Evolutionary conservation across 2,797 vertebrate species (phyloP), one percentile per base, ranked within the genome.

Genomic region (Acanthurus lineatus): DNA sequence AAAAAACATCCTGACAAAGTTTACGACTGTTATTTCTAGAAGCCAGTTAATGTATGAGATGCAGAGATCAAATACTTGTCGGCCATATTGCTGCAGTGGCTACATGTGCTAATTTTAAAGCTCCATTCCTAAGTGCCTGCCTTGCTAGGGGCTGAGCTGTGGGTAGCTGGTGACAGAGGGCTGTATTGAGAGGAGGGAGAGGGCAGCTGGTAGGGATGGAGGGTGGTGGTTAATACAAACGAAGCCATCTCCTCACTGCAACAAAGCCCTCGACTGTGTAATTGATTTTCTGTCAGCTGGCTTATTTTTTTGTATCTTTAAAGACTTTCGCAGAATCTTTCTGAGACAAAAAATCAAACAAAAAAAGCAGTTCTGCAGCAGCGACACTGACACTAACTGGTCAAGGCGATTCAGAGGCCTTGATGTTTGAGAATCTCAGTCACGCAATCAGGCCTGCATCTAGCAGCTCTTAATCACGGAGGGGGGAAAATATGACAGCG

Each of bases 81-180:
- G 59, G 69, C 69, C 42, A 68, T 73, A 44, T 69, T 35, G 58
- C 76, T 75, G 53, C 67, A 19, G 53, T 68, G 53, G 73, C 51
- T 66, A 49, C 85, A 45, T 6, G 66, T 81, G 75, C 75, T 87
- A 86, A 32, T 87, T 88, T 88, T 86, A 80, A 79, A 82, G 77
- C 82, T 56, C 69, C 44, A 38, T 58, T 81, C 69, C 69, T 49
- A 63, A 65, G 73, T 11, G 63, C 71, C 57, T 70, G 63, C 56
- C 57, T 60, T 42, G 66, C 63, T 17, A 28, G 47, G 69, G 56
- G 73, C 16, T 70, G 72, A 76, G 74, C 79, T 38, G 72, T 76
- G 65, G 38, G 15, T 60, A 47, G 69, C 73, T 62, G 52, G 35
- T 62, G 82, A 88, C 76, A 83, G 77, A 88, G 76, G 61, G 20